phyloP scores from a whole-genome alignment of 2,888 invertebrate genomes.

The Fissipunctia ypsillon region DNA sequence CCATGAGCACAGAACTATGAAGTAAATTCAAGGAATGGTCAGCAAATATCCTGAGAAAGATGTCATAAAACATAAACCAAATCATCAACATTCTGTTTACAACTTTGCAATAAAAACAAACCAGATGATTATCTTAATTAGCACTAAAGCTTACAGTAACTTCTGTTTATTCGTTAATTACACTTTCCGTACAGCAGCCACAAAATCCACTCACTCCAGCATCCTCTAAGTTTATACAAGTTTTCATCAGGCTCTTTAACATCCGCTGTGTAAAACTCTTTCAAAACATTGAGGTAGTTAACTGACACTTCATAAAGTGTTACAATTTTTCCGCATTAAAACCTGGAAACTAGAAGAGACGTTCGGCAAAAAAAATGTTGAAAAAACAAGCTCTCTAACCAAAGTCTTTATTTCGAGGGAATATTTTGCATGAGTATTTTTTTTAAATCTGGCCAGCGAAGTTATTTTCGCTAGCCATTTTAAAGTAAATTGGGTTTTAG shows the following conservation, averaged over 20 bases:
- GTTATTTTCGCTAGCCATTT: conserved; percentile 57
- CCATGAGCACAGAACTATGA: background rate
- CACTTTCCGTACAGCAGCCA: conserved; percentile 20
- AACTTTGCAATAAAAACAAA: conserved; percentile 4
- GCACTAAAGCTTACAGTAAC: conserved; percentile 27
- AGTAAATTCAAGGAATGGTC: background rate
- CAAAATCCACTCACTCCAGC: conserved; percentile 45
- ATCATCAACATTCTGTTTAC: background rate
- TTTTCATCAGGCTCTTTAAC: conserved; percentile 63
- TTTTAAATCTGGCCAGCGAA: conserved; percentile 37
- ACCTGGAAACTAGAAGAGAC: conserved; percentile 54
- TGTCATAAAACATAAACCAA: background rate
- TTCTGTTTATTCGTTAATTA: conserved; percentile 42
- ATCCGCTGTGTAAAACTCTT: conserved; percentile 65
- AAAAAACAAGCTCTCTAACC: conserved; percentile 42
- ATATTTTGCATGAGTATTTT: conserved; percentile 51
- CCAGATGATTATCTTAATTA: conserved; percentile 11
- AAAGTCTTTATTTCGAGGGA: conserved; percentile 50
- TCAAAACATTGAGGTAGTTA: conserved; percentile 69
- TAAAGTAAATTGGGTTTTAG: conserved; percentile 64
- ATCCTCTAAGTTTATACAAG: conserved; percentile 59
- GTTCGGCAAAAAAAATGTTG: conserved; percentile 32
- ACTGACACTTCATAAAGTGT: conserved; percentile 67
- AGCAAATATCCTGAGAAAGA: background rate
- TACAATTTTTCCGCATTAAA: conserved; percentile 67